Conservation (phyloP, 2,797 vertebrate species). For the Gallinago stenura region DNA sequence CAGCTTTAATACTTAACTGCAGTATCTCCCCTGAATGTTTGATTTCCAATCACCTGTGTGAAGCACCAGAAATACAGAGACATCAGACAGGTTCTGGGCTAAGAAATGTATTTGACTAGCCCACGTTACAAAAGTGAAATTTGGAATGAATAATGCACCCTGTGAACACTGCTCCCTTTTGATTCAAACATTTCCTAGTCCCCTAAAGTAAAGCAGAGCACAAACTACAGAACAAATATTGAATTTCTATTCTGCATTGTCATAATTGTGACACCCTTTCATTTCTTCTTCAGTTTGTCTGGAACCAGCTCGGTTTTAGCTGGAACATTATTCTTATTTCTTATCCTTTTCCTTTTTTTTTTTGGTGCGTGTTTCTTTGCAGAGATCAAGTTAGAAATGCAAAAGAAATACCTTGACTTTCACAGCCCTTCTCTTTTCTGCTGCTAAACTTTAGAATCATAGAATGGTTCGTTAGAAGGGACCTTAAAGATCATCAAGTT, state of each 20-base stretch:
- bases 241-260: background rate
- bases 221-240: background rate
- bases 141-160: background rate
- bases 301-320: background rate
- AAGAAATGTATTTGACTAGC: background rate
- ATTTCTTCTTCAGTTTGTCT: background rate
- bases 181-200: background rate
- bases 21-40: slow-evolving; percentile 28
- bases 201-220: background rate
- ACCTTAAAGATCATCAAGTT: too few relatives aligned
- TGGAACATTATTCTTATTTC: background rate
- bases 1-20: slow-evolving; percentile 27
- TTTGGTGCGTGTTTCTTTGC: background rate
- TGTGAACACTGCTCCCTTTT: background rate
- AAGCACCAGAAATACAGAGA: background rate
- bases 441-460: background rate
- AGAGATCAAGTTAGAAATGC: background rate
- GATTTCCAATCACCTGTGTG: slow-evolving; percentile 11
- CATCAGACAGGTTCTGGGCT: background rate
- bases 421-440: background rate
- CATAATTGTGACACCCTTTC: background rate
- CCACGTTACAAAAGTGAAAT: background rate
- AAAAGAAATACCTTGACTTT: background rate
- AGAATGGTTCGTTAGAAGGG: too few relatives aligned
- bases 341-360: background rate